Conservation (phyloP, 2,797 vertebrate species). For the Pseudopleuronectes americanus region DNA sequence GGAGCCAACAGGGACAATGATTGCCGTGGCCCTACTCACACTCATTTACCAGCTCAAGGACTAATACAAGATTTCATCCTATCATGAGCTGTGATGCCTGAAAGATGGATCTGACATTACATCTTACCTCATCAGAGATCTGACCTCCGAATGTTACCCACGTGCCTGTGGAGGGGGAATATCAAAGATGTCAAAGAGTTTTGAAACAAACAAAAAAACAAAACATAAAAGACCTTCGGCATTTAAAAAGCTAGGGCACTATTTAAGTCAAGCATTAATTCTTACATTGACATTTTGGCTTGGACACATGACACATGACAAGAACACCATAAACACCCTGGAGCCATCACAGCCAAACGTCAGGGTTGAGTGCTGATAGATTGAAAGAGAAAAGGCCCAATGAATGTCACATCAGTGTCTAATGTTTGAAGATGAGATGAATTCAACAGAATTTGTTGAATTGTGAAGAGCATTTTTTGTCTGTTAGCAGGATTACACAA, state of each 20-base stretch:
- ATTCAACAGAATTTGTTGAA: too few relatives aligned
- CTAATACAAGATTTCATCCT: constrained; percentile 19
- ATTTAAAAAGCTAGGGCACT: background rate
- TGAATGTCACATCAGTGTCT: too few relatives aligned
- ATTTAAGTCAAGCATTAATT: constrained; percentile 35
- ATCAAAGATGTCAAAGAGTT: constrained; percentile 36
- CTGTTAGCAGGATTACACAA: too few relatives aligned
- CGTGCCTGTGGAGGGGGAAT: constrained; percentile 86
- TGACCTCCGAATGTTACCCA: constrained; percentile 99
- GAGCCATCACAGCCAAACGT: too few relatives aligned
- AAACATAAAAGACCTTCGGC: constrained; percentile 6
- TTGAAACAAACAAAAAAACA: constrained; percentile 21
- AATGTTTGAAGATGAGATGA: too few relatives aligned
- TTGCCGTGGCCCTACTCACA: constrained; percentile 13
- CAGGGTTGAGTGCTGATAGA: too few relatives aligned
- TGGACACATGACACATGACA: constrained; percentile 3
- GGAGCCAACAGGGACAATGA: constrained; percentile 34
- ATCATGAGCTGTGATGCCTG: constrained; percentile 10
- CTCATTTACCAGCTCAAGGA: constrained; percentile 20
- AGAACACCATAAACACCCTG: too few relatives aligned
- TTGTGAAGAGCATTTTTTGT: too few relatives aligned
- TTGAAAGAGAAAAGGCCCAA: too few relatives aligned
- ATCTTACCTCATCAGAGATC: constrained; percentile 96
- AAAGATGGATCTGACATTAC: constrained; percentile 30
- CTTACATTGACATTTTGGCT: constrained; percentile 48